Percentiles rank a stretch among this genome's conserved stretches.
phyloP scores from a whole-genome alignment of 2,797 vertebrate species.

The Salmo trutta region DNA sequence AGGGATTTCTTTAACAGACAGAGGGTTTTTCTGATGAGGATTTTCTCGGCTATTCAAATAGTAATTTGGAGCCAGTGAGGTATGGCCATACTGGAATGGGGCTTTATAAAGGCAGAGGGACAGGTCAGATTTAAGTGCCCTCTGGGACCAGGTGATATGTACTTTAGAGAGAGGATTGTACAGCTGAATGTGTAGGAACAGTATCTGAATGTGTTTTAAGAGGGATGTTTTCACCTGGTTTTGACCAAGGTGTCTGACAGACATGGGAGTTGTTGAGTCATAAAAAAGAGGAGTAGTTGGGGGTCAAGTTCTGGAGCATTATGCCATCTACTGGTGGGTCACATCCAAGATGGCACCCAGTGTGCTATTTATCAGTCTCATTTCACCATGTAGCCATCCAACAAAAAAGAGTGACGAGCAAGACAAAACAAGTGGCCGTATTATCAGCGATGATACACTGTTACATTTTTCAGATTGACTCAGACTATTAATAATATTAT shows the following conservation, averaged over 20 bases:
- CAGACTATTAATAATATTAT: background rate
- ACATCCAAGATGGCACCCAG: background rate
- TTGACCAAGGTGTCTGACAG: slow-evolving; percentile 1
- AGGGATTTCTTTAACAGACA: slow-evolving; percentile 27
- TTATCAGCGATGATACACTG: background rate
- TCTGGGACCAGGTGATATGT: slow-evolving; percentile 21
- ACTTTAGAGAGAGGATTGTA: slow-evolving; percentile 22
- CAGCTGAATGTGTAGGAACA: background rate
- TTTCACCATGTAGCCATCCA: background rate
- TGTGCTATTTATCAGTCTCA: background rate
- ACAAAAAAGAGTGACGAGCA: background rate
- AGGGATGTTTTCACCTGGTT: background rate
- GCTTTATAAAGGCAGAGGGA: slow-evolving; percentile 30
- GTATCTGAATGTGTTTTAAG: slow-evolving; percentile 10
- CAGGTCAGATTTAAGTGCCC: slow-evolving; percentile 24
- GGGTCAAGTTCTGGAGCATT: background rate
- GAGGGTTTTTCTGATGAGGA: slow-evolving; percentile 37
- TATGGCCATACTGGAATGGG: slow-evolving; percentile 52
- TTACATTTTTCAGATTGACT: background rate
- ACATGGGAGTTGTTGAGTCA: background rate
- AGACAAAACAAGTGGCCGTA: background rate
- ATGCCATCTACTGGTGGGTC: background rate
- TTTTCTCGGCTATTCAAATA: slow-evolving; percentile 58
- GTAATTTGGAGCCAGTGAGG: slow-evolving; percentile 58
- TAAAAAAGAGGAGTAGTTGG: background rate